These are phyloP conservation scores for Ptiloglossa arizonensis DNA, from an alignment of 1,140 invertebrate species.

Conservation along the genomic window DNA sequence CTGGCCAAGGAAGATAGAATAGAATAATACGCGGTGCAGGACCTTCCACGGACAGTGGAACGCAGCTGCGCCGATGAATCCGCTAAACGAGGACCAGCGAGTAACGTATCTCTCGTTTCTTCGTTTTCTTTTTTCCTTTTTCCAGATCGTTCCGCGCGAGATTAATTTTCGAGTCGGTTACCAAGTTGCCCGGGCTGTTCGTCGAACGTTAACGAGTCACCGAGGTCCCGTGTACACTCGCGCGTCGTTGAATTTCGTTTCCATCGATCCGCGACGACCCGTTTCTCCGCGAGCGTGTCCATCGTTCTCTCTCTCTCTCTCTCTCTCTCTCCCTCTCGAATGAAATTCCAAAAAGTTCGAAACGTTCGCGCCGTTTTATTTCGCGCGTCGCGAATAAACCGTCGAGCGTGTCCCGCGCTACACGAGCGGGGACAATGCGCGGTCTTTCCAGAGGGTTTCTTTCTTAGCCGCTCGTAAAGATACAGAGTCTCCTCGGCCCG, in stretches of 20 bases:
- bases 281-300: not conserved
- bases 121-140: too few species aligned
- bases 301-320: not conserved
- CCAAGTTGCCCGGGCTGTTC: too few species aligned
- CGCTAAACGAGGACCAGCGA: too few species aligned
- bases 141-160: too few species aligned
- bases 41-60: not conserved
- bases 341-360: not conserved
- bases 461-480: slow-evolving; percentile 24
- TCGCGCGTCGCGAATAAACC: slow-evolving; percentile 4
- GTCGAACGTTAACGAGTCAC: too few species aligned
- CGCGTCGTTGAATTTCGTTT: too few species aligned
- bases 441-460: not conserved
- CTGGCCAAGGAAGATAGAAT: not conserved
- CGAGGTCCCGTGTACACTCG: too few species aligned
- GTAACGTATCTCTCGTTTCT: too few species aligned
- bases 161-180: too few species aligned
- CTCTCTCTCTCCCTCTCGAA: not conserved
- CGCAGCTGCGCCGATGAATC: not conserved
- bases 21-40: not conserved
- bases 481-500: not conserved
- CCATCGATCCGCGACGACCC: not conserved
- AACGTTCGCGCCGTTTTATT: not conserved
- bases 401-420: not conserved
- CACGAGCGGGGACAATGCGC: not conserved